Base-by-base conservation (phyloP, 2,797 vertebrate genomes). In the Gadopsis bispinosus region DNA sequence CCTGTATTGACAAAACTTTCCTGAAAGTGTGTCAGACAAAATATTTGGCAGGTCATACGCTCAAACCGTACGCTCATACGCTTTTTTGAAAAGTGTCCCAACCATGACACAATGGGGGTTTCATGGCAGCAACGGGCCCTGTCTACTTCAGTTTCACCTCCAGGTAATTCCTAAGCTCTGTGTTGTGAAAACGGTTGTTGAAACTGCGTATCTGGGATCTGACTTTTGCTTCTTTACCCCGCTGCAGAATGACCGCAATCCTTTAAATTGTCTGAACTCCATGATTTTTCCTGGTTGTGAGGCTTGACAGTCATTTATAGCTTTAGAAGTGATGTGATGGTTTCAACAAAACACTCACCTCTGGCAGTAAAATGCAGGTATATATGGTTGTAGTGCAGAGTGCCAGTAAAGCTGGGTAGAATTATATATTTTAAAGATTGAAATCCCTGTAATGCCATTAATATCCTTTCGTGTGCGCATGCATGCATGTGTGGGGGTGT, bases 81-180 rank as follows among this genome's bases (percentile, higher is more conserved):
- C n/a, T 66, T 41, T 63, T 86, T 71, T 77, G 39, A 76, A 50
- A 61, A 37, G 77, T 61, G 64, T 63, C 50, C 26, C 26, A 26
- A 26, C 26, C 64, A 47, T 29, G 50, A 73, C 77, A 80, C 68
- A 77, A 63, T 71, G 45, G 72, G 53, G 77, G 76, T 80, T 85
- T 82, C 68, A 47, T 51, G 81, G 83, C 75, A 89, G 64, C 75
- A 68, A 50, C 1, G 19, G 53, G 75, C 5, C 62, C 56, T 77
- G 85, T 87, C 87, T 55, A 9, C 69, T 87, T 84, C 79, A 77
- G 66, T 80, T 84, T 85, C 75, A 86, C 77, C 68, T 86, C 62
- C 59, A 77, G 65, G 67, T 81, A 74, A 84, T 79, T 80, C 45
- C 62, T 70, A 50, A 77, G 19, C 61, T 74, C 35, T 45, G 68